A percentile compares a stretch with the other conserved stretches of the same genome.
phyloP scores from a whole-genome alignment of 2,797 vertebrate genomes.

The Podargus strigoides region DNA sequence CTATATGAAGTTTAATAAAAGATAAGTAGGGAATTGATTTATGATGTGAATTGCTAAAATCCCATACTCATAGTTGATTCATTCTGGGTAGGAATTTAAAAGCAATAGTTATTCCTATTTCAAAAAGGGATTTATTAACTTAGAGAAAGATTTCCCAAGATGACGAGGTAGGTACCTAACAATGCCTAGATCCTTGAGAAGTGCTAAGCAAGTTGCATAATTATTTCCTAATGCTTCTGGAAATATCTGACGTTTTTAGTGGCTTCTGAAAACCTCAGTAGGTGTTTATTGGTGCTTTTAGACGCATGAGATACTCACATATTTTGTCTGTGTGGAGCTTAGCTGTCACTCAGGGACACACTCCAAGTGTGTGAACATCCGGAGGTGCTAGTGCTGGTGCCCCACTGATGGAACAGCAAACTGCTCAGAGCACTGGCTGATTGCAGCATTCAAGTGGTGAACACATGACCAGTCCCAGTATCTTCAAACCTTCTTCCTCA shows the following conservation, averaged over 20 bases:
- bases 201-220: background rate
- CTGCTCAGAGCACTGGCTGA: background rate
- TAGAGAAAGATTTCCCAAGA: background rate
- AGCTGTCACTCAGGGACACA: background rate
- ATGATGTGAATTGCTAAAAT: background rate
- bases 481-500: background rate
- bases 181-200: background rate
- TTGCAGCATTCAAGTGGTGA: fast-evolving
- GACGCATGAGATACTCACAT: background rate
- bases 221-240: background rate
- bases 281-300: background rate
- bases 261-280: background rate
- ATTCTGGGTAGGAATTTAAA: background rate
- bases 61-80: background rate
- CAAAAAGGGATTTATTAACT: background rate
- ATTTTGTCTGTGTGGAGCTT: background rate
- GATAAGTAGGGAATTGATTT: background rate
- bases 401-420: background rate
- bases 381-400: fast-evolving
- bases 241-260: background rate
- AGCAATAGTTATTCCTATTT: background rate
- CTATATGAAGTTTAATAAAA: background rate
- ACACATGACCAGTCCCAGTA: fast-evolving
- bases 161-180: background rate
- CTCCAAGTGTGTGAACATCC: fast-evolving